These are phyloP conservation scores for Pachydiplax longipennis DNA, from an alignment of 2,888 invertebrate species.

Conservation along the genomic window DNA sequence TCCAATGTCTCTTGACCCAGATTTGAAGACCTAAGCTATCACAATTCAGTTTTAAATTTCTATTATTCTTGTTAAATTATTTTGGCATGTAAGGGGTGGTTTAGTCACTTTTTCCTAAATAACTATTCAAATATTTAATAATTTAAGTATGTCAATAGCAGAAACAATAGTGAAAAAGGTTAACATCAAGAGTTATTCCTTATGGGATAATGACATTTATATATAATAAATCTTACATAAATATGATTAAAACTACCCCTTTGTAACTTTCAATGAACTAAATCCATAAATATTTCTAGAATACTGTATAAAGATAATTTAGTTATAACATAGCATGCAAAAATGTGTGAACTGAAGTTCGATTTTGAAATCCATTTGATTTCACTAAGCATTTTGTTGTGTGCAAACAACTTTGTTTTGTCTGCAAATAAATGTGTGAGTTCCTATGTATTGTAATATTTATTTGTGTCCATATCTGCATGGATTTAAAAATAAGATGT, in stretches of 20 bases:
- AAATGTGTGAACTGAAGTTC: constrained; percentile 6
- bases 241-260: not conserved
- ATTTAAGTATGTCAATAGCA: not conserved
- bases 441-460: not conserved
- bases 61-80: not conserved
- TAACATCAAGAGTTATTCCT: not conserved
- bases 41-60: not conserved
- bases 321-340: constrained; percentile 2
- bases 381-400: not conserved
- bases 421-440: constrained; percentile 16
- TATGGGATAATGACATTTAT: not conserved
- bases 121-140: constrained; percentile 5
- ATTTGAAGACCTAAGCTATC: not conserved
- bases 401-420: constrained; percentile 13
- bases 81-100: constrained; percentile 23
- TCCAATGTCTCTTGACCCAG: not conserved
- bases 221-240: not conserved
- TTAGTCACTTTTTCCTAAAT: not conserved
- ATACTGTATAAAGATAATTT: not conserved
- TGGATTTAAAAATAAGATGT: constrained; percentile 14
- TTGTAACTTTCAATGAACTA: not conserved
- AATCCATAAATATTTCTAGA: not conserved
- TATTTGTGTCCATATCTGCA: constrained; percentile 24
- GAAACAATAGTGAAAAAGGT: not conserved
- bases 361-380: not conserved